Evolutionary conservation across 2,113 vertebrate genomes (phyloP).

Genomic region (Eurypyga helias): DNA sequence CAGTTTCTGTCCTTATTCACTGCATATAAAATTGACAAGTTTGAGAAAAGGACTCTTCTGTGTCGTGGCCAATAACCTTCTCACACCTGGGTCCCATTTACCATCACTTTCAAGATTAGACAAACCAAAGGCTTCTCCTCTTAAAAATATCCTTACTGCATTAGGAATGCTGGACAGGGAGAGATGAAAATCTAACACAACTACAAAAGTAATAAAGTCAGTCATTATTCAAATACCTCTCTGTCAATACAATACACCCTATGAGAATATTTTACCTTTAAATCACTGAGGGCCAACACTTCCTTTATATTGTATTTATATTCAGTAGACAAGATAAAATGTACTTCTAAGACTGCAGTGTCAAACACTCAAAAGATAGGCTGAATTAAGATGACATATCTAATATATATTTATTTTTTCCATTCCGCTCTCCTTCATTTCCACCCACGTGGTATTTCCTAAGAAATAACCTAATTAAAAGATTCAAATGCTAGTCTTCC

Average conservation of each 20-base stretch:
- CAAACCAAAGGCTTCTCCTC: background rate
- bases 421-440: background rate
- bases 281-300: background rate
- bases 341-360: background rate
- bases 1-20: background rate
- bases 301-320: background rate
- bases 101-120: background rate
- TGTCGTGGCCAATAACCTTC: background rate
- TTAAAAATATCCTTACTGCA: background rate
- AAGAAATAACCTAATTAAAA: background rate
- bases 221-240: background rate
- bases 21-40: background rate
- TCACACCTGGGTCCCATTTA: background rate
- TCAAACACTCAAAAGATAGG: background rate
- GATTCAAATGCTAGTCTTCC: background rate
- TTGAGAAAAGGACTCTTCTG: background rate
- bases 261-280: background rate
- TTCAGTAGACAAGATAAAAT: background rate
- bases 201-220: background rate
- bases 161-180: background rate
- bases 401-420: background rate
- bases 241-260: background rate
- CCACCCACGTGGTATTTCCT: background rate
- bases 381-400: background rate
- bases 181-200: background rate